Evolutionary conservation across 2,113 vertebrate genomes (phyloP).

Genomic region (Nothocercus julius): DNA sequence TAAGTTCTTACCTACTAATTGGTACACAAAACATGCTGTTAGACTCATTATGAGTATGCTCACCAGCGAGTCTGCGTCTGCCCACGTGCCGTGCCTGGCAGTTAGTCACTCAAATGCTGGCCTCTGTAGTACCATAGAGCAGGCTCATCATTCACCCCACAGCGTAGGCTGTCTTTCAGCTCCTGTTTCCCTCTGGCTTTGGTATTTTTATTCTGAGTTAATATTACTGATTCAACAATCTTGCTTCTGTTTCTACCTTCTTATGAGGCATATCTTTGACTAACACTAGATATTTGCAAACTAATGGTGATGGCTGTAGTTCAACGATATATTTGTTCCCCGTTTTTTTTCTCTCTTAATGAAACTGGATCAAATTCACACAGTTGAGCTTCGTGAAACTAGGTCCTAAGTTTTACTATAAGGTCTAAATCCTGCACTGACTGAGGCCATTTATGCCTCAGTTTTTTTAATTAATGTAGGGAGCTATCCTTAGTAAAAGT

Average conservation of each 20-base stretch:
- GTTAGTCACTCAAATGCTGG: not conserved
- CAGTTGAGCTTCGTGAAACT: not conserved
- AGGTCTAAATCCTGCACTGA: not conserved
- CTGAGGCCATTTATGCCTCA: not conserved
- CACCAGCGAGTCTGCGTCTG: not conserved
- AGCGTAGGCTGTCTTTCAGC: not conserved
- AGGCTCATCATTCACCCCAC: not conserved
- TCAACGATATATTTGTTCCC: not conserved
- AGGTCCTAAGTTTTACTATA: not conserved
- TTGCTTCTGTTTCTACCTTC: not conserved
- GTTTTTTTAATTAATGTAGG: not conserved
- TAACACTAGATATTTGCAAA: not conserved
- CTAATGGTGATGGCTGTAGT: not conserved
- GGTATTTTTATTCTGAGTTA: not conserved
- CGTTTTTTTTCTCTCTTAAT: no score
- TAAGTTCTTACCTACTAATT: not conserved
- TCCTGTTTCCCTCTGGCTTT: not conserved
- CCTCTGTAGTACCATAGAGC: not conserved
- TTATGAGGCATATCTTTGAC: not conserved
- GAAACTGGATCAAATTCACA: not conserved
- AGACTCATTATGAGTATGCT: not conserved
- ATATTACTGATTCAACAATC: not conserved
- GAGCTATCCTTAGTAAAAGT: not conserved
- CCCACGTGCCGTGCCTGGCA: rapidly evolving
- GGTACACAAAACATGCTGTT: not conserved